phyloP scores from a whole-genome alignment of 2,797 vertebrate genomes.

The Sebastes taczanowskii region DNA sequence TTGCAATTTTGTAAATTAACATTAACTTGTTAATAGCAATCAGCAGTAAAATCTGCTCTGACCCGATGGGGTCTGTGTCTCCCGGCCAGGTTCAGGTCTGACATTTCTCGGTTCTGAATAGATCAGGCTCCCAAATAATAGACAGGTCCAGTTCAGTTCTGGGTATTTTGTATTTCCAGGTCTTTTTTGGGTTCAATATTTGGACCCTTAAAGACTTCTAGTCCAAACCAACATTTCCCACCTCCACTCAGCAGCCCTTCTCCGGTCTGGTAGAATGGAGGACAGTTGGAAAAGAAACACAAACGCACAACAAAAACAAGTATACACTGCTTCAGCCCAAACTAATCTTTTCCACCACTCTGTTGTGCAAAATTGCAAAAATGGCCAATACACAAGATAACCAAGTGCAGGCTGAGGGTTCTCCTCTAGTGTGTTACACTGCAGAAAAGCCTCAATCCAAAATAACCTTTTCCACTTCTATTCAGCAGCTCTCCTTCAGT shows the following conservation, averaged over 20 bases:
- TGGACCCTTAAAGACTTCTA: background rate
- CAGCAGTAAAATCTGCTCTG: background rate
- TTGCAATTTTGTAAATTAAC: background rate
- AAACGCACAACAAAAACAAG: background rate
- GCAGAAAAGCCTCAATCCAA: background rate
- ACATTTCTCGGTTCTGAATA: background rate
- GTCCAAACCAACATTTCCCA: background rate
- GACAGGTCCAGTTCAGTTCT: background rate
- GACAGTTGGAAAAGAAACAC: background rate
- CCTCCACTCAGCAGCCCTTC: background rate
- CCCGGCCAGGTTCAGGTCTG: background rate
- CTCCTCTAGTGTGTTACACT: background rate
- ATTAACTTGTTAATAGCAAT: background rate
- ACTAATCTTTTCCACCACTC: background rate
- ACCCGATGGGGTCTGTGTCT: background rate
- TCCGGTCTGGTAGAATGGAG: background rate
- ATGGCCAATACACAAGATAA: background rate
- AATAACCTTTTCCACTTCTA: background rate
- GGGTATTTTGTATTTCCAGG: background rate
- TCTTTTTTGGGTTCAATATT: background rate
- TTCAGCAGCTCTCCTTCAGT: background rate
- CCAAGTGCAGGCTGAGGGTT: background rate
- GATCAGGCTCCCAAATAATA: background rate
- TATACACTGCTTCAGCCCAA: background rate
- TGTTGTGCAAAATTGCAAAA: constrained; percentile 1